These are phyloP conservation scores for Folsomia candida DNA, from an alignment of 2,888 invertebrate genomes.

Conservation along the genomic window DNA sequence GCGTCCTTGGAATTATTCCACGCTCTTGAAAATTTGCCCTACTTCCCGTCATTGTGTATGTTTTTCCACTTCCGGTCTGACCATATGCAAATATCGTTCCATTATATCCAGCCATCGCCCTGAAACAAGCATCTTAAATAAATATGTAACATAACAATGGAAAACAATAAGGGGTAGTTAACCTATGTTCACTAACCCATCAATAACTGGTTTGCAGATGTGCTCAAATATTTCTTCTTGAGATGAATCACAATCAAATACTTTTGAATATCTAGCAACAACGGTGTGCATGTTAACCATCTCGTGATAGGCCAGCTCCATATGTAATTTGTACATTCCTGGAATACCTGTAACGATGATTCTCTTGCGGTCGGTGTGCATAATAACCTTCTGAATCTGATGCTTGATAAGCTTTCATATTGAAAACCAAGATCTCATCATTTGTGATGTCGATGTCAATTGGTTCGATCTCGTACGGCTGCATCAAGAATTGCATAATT, in stretches of 20 bases:
- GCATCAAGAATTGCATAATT: not conserved
- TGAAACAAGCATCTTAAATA: conserved; percentile 51
- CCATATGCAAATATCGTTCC: conserved; percentile 62
- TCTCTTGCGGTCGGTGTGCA: conserved; percentile 34
- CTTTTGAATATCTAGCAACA: conserved; percentile 58
- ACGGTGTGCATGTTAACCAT: too few species aligned
- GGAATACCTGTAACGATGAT: conserved; percentile 33
- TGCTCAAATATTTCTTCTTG: conserved; percentile 57
- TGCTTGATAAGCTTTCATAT: conserved; percentile 12
- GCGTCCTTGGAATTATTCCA: conserved; percentile 59
- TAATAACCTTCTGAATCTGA: conserved; percentile 30
- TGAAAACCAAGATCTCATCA: conserved; percentile 23
- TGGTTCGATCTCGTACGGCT: conserved; percentile 30
- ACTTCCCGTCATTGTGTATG: conserved; percentile 59
- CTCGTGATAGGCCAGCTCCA: too few species aligned
- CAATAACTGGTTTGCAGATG: conserved; percentile 58
- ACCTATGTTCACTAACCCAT: conserved; percentile 56
- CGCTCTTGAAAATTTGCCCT: conserved; percentile 55
- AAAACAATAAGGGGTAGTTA: not conserved
- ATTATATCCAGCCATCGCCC: conserved; percentile 60
- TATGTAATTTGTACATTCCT: too few species aligned
- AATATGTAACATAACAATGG: too few species aligned
- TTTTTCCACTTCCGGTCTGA: conserved; percentile 62
- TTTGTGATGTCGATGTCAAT: conserved; percentile 14
- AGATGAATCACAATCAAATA: conserved; percentile 55